Conservation (phyloP, 2,888 invertebrate genomes). For the Watsonalla cultraria region DNA sequence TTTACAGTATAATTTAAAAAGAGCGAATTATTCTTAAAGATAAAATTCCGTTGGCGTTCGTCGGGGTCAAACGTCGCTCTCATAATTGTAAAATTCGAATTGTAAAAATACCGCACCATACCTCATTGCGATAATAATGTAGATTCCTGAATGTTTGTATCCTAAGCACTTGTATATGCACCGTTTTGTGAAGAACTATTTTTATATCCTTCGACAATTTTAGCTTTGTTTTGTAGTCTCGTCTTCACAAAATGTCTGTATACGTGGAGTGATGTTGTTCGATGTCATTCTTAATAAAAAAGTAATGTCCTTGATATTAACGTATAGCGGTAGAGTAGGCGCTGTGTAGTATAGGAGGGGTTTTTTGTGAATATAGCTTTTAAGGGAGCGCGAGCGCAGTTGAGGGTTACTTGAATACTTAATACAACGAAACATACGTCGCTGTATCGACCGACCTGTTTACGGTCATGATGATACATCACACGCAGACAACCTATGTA, state of each 20-base stretch:
- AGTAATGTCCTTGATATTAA: conserved; percentile 34
- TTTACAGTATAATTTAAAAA: background rate
- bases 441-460: conserved; percentile 16
- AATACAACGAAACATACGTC: conserved; percentile 47
- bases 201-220: conserved; percentile 1
- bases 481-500: no score
- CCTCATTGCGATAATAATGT: conserved; percentile 49
- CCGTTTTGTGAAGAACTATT: conserved; percentile 9
- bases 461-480: no score
- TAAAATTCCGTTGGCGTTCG: background rate
- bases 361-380: conserved; percentile 30
- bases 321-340: conserved; percentile 35
- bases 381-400: conserved; percentile 3
- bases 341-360: conserved; percentile 37
- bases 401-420: conserved; percentile 7
- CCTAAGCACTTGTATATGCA: conserved; percentile 3
- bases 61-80: background rate
- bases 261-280: conserved; percentile 7
- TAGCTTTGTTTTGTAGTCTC: background rate
- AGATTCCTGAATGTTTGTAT: conserved; percentile 9
- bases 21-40: background rate
- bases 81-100: conserved; percentile 6
- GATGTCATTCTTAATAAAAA: conserved; percentile 34
- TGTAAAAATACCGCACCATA: conserved; percentile 45
- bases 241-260: conserved; percentile 6